Evolutionary conservation across 2,888 invertebrate genomes (phyloP).

Genomic region (Panorpa germanica): DNA sequence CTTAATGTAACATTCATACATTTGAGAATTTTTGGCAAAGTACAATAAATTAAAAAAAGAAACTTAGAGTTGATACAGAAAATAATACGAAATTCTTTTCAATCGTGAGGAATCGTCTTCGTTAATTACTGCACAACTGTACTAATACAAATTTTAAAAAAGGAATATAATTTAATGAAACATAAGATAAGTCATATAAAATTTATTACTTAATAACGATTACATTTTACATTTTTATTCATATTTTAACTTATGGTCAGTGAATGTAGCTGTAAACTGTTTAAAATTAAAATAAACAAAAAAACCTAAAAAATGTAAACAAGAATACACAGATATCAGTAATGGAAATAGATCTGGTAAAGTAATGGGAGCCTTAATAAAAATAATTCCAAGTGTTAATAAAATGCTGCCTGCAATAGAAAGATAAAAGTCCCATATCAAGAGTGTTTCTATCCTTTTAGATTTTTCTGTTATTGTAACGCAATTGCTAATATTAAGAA

Average conservation of each 20-base stretch:
- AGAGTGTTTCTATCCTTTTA: slow-evolving; percentile 14
- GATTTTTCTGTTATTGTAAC: slow-evolving; percentile 11
- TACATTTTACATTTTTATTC: slow-evolving; percentile 11
- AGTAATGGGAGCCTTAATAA: slow-evolving; percentile 42
- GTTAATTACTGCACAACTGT: no score
- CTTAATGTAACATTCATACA: no score
- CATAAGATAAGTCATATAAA: slow-evolving; percentile 13
- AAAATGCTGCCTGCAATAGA: slow-evolving; percentile 21
- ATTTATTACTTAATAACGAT: slow-evolving; percentile 19
- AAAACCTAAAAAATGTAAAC: slow-evolving; percentile 59
- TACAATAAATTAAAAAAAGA: no score
- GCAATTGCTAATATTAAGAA: slow-evolving; percentile 18
- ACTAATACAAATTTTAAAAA: slow-evolving; percentile 5
- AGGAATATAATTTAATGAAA: slow-evolving; percentile 12
- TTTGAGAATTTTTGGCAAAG: no score
- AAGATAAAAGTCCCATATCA: slow-evolving; percentile 16
- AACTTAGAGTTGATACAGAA: no score
- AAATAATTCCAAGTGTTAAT: slow-evolving; percentile 39
- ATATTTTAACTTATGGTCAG: slow-evolving; percentile 14
- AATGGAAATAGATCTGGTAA: slow-evolving; percentile 74
- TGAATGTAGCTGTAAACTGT: slow-evolving; percentile 39
- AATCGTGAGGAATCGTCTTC: no score
- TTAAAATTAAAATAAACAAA: slow-evolving; percentile 54
- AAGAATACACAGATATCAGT: slow-evolving; percentile 63
- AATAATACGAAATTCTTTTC: no score